Percentiles rank a stretch among this genome's conserved stretches.
Evolutionary conservation across 2,113 vertebrate genomes (phyloP).

Genomic region (Phalacrocorax brasilianus): DNA sequence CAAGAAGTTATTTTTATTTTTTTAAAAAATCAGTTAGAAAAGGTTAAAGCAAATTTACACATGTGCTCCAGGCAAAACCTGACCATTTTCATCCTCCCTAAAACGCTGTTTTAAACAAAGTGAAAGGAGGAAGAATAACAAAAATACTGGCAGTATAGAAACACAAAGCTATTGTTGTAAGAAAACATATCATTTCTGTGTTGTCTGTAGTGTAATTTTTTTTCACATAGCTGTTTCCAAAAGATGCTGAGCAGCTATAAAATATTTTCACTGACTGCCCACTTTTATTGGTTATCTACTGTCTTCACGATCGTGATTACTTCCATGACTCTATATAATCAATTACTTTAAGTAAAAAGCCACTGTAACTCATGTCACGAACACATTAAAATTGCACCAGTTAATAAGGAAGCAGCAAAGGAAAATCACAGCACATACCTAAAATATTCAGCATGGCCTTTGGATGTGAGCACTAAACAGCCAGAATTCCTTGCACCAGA

Average conservation of each 20-base stretch:
- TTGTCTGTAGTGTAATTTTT: background rate
- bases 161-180: background rate
- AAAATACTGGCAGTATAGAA: background rate
- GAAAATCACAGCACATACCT: background rate
- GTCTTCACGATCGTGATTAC: accelerated
- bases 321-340: background rate
- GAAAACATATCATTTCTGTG: background rate
- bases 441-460: background rate
- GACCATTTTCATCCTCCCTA: background rate
- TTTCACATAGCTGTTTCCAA: background rate
- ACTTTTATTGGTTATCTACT: background rate
- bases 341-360: background rate
- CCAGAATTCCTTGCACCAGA: background rate
- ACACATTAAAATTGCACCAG: background rate
- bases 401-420: background rate
- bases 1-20: background rate
- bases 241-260: background rate
- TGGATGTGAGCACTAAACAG: background rate
- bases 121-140: background rate
- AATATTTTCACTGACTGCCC: background rate
- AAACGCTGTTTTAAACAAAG: background rate
- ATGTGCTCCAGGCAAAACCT: background rate
- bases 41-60: background rate
- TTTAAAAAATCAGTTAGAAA: background rate
- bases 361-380: background rate